Evolutionary conservation across 2,797 vertebrate genomes (phyloP).

Genomic region (Notolepis coatsorum): DNA sequence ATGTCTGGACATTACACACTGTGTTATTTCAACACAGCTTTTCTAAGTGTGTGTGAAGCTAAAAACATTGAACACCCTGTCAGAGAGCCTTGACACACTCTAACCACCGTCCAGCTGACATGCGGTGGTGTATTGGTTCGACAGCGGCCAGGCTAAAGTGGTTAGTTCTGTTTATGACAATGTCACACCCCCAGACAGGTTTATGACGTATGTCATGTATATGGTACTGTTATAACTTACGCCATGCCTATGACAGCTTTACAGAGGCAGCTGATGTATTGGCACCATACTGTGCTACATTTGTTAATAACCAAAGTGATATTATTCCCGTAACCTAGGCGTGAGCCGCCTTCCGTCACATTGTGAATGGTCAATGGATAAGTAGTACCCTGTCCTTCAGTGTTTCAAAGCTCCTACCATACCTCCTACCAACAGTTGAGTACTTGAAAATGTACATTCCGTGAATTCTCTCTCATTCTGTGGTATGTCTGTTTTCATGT

Average conservation of each 20-base stretch:
- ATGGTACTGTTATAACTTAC: conserved; percentile 55
- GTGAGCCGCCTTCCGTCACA: conserved; percentile 28
- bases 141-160: conserved; percentile 52
- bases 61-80: conserved; percentile 32
- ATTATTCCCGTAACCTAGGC: conserved; percentile 30
- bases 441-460: too few relatives aligned
- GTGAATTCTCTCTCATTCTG: conserved; percentile 2
- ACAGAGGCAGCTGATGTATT: conserved; percentile 51
- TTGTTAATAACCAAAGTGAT: conserved; percentile 58
- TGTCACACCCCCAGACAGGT: conserved; percentile 57
- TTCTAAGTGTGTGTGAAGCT: too few relatives aligned
- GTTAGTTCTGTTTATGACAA: conserved; percentile 52
- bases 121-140: conserved; percentile 51
- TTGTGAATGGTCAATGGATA: conserved; percentile 40
- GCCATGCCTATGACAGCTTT: conserved; percentile 54
- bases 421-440: too few relatives aligned
- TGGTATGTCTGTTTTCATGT: too few relatives aligned
- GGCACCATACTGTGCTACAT: conserved; percentile 44
- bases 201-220: conserved; percentile 70
- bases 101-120: conserved; percentile 38
- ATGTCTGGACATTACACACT: too few relatives aligned
- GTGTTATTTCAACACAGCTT: too few relatives aligned
- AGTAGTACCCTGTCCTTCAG: conserved; percentile 23
- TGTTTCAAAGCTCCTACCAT: not conserved
- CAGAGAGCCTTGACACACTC: conserved; percentile 19